Conservation (phyloP, 2,888 invertebrate genomes). For the Catocala sponsa region DNA sequence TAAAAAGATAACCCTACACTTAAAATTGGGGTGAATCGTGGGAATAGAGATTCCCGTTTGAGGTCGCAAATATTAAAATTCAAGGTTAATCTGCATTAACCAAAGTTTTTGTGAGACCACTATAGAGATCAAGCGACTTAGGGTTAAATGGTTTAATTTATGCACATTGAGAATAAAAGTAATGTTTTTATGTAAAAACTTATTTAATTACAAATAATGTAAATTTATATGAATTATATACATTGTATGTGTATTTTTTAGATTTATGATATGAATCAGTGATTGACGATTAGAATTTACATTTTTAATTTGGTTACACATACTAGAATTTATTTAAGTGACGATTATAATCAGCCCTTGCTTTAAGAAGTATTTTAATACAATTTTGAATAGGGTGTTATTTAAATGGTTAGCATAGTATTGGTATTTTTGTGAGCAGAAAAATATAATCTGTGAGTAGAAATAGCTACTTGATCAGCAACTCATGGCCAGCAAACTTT, state of each 20-base stretch:
- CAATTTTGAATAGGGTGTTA: too few species aligned
- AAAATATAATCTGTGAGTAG: too few species aligned
- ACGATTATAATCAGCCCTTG: too few species aligned
- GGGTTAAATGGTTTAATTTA: conserved; percentile 38
- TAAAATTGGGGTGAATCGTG: conserved; percentile 84
- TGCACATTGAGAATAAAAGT: conserved; percentile 36
- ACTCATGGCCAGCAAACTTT: too few species aligned
- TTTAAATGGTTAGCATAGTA: too few species aligned
- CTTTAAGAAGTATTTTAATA: too few species aligned
- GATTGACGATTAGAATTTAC: neutral
- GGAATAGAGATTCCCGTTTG: conserved; percentile 65
- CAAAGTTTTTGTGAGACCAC: conserved; percentile 42
- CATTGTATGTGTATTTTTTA: neutral
- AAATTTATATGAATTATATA: conserved; percentile 2
- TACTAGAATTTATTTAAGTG: neutral
- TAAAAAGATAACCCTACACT: conserved; percentile 82
- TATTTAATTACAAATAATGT: conserved; percentile 4
- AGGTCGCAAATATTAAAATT: conserved; percentile 66
- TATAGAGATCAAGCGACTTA: conserved; percentile 34
- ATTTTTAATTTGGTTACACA: too few species aligned
- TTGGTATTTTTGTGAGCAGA: too few species aligned
- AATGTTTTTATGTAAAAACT: conserved; percentile 16
- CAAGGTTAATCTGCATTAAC: conserved; percentile 73
- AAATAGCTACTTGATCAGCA: too few species aligned
- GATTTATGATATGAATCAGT: too few species aligned